Evolutionary conservation across 2,888 invertebrate genomes (phyloP).

Genomic region (Nymphalis c-album): DNA sequence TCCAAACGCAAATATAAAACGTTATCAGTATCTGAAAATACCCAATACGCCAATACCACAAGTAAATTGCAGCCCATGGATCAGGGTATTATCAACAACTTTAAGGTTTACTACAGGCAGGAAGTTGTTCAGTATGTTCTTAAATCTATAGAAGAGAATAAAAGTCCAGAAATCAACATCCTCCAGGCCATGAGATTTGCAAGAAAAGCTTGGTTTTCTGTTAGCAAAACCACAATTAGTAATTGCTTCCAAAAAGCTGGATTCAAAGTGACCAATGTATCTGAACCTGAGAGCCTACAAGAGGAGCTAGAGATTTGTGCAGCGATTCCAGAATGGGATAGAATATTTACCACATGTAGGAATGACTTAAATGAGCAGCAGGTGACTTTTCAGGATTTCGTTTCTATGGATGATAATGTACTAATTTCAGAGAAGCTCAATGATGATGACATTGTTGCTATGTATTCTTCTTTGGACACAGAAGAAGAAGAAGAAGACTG

Average conservation of each 20-base stretch:
- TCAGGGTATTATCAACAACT: conserved; percentile 37
- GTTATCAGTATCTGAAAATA: too few relatives aligned
- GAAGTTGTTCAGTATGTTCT: conserved; percentile 36
- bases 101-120: conserved; percentile 37
- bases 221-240: conserved; percentile 25
- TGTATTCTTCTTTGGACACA: too few relatives aligned
- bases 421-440: too few relatives aligned
- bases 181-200: conserved; percentile 29
- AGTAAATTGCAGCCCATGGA: conserved; percentile 30
- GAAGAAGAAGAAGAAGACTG: too few relatives aligned
- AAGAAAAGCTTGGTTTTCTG: conserved; percentile 33
- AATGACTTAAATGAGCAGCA: too few relatives aligned
- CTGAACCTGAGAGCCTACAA: conserved; percentile 3
- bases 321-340: too few relatives aligned
- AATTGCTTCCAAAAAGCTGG: conserved; percentile 16
- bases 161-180: conserved; percentile 35
- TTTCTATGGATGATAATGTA: too few relatives aligned
- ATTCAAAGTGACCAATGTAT: conserved; percentile 1
- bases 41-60: conserved; percentile 37
- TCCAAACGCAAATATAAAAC: too few relatives aligned
- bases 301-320: background rate
- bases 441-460: too few relatives aligned
- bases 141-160: conserved; percentile 37
- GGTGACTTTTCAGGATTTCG: too few relatives aligned
- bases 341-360: too few relatives aligned